These are phyloP conservation scores for Crotophaga sulcirostris DNA, from an alignment of 2,113 vertebrate species.

Conservation along the genomic window DNA sequence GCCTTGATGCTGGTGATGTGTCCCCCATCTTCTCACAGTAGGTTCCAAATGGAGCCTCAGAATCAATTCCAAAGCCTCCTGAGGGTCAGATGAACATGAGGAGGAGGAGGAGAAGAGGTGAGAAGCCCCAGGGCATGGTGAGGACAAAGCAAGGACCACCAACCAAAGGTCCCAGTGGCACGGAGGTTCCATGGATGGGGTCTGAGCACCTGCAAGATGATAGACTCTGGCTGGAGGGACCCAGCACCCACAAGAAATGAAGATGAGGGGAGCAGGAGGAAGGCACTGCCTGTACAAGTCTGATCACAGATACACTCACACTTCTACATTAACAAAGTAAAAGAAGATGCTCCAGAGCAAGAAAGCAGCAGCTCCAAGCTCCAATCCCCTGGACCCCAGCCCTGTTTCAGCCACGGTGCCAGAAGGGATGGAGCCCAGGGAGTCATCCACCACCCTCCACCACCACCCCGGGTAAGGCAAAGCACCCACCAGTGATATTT, in stretches of 20 bases:
- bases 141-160: background rate
- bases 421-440: background rate
- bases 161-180: rapidly evolving
- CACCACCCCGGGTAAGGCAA: rapidly evolving
- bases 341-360: background rate
- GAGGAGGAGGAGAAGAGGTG: background rate
- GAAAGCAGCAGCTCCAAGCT: rapidly evolving
- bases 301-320: background rate
- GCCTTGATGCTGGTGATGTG: too few relatives aligned
- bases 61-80: background rate
- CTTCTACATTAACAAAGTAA: background rate
- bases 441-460: background rate
- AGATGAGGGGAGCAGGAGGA: background rate
- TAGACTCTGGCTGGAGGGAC: background rate
- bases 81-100: background rate
- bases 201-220: rapidly evolving
- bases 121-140: background rate
- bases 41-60: background rate
- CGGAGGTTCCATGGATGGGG: rapidly evolving
- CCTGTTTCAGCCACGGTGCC: rapidly evolving
- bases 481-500: background rate
- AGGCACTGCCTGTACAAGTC: background rate
- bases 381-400: rapidly evolving
- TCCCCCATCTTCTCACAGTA: rapidly evolving
- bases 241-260: background rate